A percentile compares a stretch with the other conserved stretches of the same genome.
Conservation (phyloP, 2,797 vertebrate genomes). For the Natrix natrix region DNA sequence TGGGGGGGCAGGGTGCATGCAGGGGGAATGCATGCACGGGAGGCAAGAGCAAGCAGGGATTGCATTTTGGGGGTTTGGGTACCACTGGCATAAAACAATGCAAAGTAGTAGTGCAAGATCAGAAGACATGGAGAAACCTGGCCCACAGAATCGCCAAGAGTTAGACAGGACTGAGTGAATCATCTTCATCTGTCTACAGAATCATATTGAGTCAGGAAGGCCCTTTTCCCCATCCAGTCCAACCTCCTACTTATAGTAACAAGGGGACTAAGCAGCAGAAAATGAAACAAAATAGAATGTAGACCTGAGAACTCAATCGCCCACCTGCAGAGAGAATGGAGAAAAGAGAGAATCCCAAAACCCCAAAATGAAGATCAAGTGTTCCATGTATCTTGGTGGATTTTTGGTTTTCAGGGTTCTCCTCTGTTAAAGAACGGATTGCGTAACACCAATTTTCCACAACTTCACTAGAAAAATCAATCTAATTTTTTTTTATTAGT, state of each 20-base stretch:
- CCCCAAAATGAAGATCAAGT: background rate
- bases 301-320: background rate
- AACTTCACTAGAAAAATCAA: background rate
- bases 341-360: background rate
- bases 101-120: background rate
- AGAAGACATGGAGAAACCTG: background rate
- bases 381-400: background rate
- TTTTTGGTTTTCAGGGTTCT: background rate
- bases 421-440: background rate
- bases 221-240: background rate
- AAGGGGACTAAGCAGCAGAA: background rate
- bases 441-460: background rate
- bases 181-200: background rate
- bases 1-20: too few species aligned
- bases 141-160: background rate
- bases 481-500: background rate
- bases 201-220: background rate
- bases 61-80: too few species aligned
- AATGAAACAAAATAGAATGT: background rate
- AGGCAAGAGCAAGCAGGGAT: too few species aligned
- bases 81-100: background rate
- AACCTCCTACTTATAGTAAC: background rate
- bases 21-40: too few species aligned
- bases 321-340: background rate
- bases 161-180: background rate